Percentiles rank a stretch among this genome's conserved stretches.
These are phyloP conservation scores for Hippocampus mohnikei DNA, from an alignment of 2,113 vertebrate genomes.

Conservation along the genomic window DNA sequence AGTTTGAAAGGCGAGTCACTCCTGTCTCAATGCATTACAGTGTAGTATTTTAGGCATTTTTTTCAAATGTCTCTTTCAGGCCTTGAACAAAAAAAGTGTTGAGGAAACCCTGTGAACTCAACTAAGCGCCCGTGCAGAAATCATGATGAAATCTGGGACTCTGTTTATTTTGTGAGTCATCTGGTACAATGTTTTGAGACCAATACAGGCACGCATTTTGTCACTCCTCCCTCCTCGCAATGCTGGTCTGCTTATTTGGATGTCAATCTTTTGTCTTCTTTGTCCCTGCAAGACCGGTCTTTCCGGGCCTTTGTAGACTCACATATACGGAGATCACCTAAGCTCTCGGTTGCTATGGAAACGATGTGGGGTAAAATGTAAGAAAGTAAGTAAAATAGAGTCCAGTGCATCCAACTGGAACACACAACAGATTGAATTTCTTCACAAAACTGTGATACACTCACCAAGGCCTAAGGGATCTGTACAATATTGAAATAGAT, in stretches of 20 bases:
- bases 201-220: conserved; percentile 40
- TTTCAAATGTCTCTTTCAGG: not conserved
- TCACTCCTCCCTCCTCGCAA: conserved; percentile 45
- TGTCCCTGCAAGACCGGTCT: conserved; percentile 60
- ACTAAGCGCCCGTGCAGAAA: not conserved
- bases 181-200: not conserved
- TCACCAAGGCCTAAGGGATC: not conserved
- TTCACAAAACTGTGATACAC: not conserved
- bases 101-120: not conserved
- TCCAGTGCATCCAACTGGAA: not conserved
- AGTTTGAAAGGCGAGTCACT: not conserved
- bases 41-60: not conserved
- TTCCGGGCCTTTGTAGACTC: conserved; percentile 44
- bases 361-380: conserved; percentile 35
- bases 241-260: conserved; percentile 32
- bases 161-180: conserved; percentile 9
- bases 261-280: conserved; percentile 66
- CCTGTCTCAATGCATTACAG: not conserved
- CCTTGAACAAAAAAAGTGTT: not conserved
- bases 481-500: not conserved
- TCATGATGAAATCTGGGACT: not conserved
- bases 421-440: not conserved
- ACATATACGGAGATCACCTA: conserved; percentile 49
- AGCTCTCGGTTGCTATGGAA: conserved; percentile 44
- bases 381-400: not conserved